Base-by-base conservation (phyloP, 1,140 invertebrate species). In the Leptinotarsa undecemlineata region DNA sequence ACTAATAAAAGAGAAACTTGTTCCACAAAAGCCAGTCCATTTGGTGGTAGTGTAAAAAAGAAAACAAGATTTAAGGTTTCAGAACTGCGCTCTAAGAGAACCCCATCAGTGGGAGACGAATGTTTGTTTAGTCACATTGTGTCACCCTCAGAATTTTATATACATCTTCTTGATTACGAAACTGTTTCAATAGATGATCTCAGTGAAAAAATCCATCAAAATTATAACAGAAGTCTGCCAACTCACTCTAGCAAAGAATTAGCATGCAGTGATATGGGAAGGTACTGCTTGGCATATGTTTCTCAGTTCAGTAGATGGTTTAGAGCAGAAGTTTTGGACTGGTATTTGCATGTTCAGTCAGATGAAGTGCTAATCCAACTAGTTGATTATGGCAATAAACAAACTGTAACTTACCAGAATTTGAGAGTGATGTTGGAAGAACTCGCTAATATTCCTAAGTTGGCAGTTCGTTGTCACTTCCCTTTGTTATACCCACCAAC, bases 381-480 rank as follows among this genome's bases (percentile, higher is more conserved):
- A 47, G 77, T 80, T 4, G 81, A 81, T 74, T 79, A 74, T 71
- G 81, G 81, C 1, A 76, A 77, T 23, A 75, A 68, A 57, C 15
- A 15, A 48, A 57, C 21, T n/a, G 74, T 64, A 19, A 64, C 70
- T 23, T 80, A 74, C 67, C 75, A 71, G 66, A 66, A 76, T 47
- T 72, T 82, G 11, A 72, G 69, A 51, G 23, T n/a, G n/a, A 62
- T 82, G 61, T 74, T 77, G 5, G 14, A 74, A 66, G 76, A 81
- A 21, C 66, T 81, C 13, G 14, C 70, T 48, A 15, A 72, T 11
- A 75, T 81, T 48, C 79, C 81, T 15, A 78, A 67, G 61, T 61
- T 81, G 33, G 77, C 78, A 3, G 51, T 81, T 13, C 76, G 74
- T 48, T 81, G 81, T 48, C 77, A 79, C 68, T 75, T 82, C 51